Conservation (phyloP, 1,140 invertebrate species). For the Hylaeus anthracinus region DNA sequence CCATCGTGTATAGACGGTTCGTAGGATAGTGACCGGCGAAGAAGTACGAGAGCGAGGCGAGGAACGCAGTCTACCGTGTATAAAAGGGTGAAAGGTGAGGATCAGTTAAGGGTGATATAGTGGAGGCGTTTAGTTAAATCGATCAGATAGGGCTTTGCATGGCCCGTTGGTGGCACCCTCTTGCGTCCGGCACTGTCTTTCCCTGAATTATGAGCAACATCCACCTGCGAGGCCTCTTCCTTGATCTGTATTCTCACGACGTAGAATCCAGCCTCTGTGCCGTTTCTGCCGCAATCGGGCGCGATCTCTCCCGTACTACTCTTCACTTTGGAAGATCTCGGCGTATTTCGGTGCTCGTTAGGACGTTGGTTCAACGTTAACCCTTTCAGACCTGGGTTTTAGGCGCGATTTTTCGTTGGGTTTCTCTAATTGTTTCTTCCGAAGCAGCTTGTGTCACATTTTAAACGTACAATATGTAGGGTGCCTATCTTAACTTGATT, state of each 20-base stretch:
- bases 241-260: conserved; percentile 42
- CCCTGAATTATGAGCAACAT: conserved; percentile 63
- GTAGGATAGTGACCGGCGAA: conserved; percentile 24
- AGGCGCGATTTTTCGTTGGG: no score
- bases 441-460: no score
- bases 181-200: conserved; percentile 53
- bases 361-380: no score
- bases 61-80: conserved; percentile 41
- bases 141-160: conserved; percentile 72
- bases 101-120: conserved; percentile 75
- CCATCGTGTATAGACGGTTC: neutral
- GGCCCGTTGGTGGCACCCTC: conserved; percentile 54
- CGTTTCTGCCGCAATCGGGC: neutral
- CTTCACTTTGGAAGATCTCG: no score
- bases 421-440: no score
- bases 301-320: neutral
- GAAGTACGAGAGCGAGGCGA: conserved; percentile 35
- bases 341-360: conserved; percentile 4
- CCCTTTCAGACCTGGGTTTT: no score
- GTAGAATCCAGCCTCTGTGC: neutral
- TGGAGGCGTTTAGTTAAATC: conserved; percentile 70
- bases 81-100: conserved; percentile 66
- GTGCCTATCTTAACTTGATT: no score
- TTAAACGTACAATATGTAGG: no score
- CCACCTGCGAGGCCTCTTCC: conserved; percentile 40